A percentile compares a stretch with the other conserved stretches of the same genome.
Evolutionary conservation across 1,140 invertebrate genomes (phyloP).

Genomic region (Maconellicoccus hirsutus): DNA sequence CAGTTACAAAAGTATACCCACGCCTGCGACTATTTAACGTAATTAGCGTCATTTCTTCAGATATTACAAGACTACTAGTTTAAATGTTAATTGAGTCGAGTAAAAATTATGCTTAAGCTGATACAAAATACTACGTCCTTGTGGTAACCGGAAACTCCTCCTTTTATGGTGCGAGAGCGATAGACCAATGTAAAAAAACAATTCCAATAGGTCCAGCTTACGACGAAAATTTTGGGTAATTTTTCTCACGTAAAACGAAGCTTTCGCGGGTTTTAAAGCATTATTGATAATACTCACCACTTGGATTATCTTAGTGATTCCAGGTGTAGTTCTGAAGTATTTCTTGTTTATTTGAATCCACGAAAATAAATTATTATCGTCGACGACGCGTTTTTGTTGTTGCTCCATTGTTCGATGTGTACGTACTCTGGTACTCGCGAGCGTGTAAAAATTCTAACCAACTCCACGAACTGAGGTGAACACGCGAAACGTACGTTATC

Average conservation of each 20-base stretch:
- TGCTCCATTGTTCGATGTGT: neutral
- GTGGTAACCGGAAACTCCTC: slow-evolving; percentile 16
- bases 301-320: neutral
- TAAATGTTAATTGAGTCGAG: neutral
- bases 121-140: neutral
- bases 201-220: no score
- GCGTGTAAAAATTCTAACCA: neutral
- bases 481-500: neutral
- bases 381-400: neutral
- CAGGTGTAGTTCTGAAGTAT: slow-evolving; percentile 3
- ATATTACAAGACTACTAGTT: neutral
- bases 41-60: neutral
- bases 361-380: slow-evolving; percentile 1
- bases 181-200: neutral
- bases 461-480: no score
- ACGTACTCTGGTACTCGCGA: neutral
- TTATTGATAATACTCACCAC: neutral
- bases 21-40: neutral
- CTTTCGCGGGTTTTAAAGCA: no score
- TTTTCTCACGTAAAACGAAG: no score
- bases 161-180: neutral
- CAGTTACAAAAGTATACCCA: neutral
- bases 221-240: no score
- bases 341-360: slow-evolving; percentile 11
- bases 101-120: neutral